These are phyloP conservation scores for Seriola aureovittata DNA, from an alignment of 2,113 vertebrate species.

Conservation along the genomic window DNA sequence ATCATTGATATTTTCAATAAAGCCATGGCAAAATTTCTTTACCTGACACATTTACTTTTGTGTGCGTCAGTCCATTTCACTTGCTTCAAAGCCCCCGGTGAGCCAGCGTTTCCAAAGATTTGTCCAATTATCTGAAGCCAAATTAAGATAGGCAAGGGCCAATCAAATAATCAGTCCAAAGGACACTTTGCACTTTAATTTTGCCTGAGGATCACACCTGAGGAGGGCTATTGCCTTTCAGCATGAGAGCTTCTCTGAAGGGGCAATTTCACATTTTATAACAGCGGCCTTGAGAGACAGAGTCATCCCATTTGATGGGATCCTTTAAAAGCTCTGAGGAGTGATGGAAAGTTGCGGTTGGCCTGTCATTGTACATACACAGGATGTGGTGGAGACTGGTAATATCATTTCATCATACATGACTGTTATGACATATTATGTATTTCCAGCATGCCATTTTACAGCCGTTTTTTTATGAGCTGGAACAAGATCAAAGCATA, in stretches of 20 bases:
- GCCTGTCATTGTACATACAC: not conserved
- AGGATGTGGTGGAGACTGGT: not conserved
- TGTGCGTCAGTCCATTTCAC: slow-evolving; percentile 3
- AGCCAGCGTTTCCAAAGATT: slow-evolving; percentile 32
- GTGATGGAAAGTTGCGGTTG: slow-evolving; percentile 16
- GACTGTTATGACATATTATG: slow-evolving; percentile 7
- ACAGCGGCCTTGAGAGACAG: slow-evolving; percentile 46
- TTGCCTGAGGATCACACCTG: slow-evolving; percentile 57
- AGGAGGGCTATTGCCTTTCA: slow-evolving; percentile 48
- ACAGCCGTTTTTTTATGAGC: not conserved
- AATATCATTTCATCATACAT: slow-evolving; percentile 16
- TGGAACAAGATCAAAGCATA: not conserved
- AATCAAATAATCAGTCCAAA: slow-evolving; percentile 75
- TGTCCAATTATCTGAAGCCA: slow-evolving; percentile 63
- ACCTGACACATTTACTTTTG: not conserved
- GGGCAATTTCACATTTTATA: slow-evolving; percentile 47
- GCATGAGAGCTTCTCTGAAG: slow-evolving; percentile 33
- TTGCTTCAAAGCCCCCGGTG: slow-evolving; percentile 8
- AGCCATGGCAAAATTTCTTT: not conserved
- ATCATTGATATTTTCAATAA: not conserved
- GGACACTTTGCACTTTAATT: slow-evolving; percentile 60
- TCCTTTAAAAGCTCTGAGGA: slow-evolving; percentile 34
- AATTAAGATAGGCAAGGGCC: slow-evolving; percentile 49
- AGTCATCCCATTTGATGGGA: slow-evolving; percentile 36
- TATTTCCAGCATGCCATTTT: slow-evolving; percentile 20